A percentile compares a stretch with the other conserved stretches of the same genome.
Evolutionary conservation across 2,797 vertebrate species (phyloP).

Genomic region (Pipistrellus pygmaeus): DNA sequence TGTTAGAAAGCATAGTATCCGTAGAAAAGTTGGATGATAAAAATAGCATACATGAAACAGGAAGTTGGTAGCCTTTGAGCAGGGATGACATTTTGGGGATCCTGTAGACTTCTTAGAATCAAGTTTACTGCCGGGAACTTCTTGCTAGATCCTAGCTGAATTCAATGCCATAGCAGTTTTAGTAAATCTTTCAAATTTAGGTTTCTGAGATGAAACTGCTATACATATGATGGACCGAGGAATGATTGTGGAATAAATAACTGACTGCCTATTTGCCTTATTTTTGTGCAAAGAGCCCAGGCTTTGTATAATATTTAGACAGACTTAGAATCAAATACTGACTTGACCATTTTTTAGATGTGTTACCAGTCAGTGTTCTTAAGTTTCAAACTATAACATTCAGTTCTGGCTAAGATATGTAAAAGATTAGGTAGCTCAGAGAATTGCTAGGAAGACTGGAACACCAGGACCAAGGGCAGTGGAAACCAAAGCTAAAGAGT

Average conservation of each 20-base stretch:
- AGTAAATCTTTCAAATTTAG: neutral
- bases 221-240: neutral
- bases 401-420: neutral
- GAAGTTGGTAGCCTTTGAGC: neutral
- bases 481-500: neutral
- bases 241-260: neutral
- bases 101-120: neutral
- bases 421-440: neutral
- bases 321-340: neutral
- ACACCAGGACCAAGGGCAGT: neutral
- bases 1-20: neutral
- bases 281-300: neutral
- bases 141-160: neutral
- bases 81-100: neutral
- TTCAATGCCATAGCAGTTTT: neutral
- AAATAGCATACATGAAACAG: neutral
- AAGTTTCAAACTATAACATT: neutral
- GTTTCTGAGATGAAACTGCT: neutral
- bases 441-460: neutral
- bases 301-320: neutral
- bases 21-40: neutral
- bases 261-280: neutral
- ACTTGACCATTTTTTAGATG: constrained; percentile 1
- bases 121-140: neutral
- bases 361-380: neutral